These are phyloP conservation scores for Cercocebus atys DNA, from an alignment of 2,113 vertebrate species.

Conservation along the genomic window DNA sequence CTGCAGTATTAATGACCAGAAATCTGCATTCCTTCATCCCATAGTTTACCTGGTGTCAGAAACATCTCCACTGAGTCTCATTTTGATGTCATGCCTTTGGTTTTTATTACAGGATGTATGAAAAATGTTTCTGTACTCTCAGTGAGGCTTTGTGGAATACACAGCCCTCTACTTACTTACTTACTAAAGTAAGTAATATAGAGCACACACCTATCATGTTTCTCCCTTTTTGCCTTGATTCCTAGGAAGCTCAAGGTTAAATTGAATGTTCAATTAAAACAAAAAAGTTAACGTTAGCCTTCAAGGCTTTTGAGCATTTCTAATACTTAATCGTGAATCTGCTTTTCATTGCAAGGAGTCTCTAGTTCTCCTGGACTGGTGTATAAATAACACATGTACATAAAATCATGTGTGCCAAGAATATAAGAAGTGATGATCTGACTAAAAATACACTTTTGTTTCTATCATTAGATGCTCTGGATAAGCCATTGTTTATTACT, in stretches of 20 bases:
- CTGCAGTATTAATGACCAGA: neutral
- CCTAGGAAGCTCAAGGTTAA: constrained; percentile 56
- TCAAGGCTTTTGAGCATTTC: constrained; percentile 54
- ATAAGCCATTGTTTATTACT: constrained; percentile 8
- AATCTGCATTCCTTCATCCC: neutral
- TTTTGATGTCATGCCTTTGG: neutral
- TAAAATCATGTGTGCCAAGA: constrained; percentile 37
- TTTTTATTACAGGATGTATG: neutral
- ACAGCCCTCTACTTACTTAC: neutral
- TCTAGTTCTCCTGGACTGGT: neutral
- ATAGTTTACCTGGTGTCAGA: neutral
- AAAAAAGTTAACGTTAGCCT: constrained; percentile 57
- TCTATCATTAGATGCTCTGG: neutral
- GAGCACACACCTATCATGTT: neutral
- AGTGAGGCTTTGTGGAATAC: neutral
- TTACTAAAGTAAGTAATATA: neutral
- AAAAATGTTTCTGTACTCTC: no score
- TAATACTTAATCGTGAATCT: constrained; percentile 48
- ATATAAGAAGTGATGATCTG: constrained; percentile 14
- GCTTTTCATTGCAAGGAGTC: constrained; percentile 35
- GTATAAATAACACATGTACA: constrained; percentile 49
- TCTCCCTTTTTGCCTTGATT: constrained; percentile 51
- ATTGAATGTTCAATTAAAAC: constrained; percentile 65
- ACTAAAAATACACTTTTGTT: neutral
- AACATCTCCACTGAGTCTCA: no score